Evolutionary conservation across 2,113 vertebrate genomes (phyloP).

Genomic region (Astur gentilis): DNA sequence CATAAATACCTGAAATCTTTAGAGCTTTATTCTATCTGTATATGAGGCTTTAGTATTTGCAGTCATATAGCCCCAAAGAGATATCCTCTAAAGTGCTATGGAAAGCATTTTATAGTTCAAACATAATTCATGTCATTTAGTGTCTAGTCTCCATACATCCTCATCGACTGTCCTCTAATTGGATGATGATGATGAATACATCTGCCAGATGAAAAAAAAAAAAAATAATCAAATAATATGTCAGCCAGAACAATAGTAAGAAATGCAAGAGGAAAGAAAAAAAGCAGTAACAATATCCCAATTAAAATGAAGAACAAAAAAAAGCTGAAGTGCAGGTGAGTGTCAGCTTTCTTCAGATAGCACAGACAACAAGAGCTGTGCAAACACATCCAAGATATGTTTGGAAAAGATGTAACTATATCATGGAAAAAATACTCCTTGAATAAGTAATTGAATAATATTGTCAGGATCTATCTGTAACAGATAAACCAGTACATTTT

Average conservation of each 20-base stretch:
- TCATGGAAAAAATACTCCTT: background rate
- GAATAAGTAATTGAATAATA: background rate
- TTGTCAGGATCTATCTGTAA: background rate
- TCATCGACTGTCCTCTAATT: background rate
- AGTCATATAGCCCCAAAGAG: background rate
- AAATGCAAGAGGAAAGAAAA: background rate
- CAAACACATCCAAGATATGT: background rate
- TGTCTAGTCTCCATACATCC: background rate
- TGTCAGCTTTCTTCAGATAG: background rate
- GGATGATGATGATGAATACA: background rate
- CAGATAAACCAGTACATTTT: background rate
- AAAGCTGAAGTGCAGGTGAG: background rate
- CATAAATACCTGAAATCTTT: background rate
- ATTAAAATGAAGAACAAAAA: conserved; percentile 33
- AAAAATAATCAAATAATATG: background rate
- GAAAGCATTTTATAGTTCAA: background rate
- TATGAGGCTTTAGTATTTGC: background rate
- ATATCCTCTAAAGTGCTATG: background rate
- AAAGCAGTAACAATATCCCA: background rate
- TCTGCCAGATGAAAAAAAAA: background rate
- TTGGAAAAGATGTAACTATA: background rate
- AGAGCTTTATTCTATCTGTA: background rate
- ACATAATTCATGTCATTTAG: background rate
- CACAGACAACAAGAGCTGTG: background rate
- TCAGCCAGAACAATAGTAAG: background rate